Conservation (phyloP, 2,797 vertebrate genomes). For the Scyliorhinus canicula region DNA sequence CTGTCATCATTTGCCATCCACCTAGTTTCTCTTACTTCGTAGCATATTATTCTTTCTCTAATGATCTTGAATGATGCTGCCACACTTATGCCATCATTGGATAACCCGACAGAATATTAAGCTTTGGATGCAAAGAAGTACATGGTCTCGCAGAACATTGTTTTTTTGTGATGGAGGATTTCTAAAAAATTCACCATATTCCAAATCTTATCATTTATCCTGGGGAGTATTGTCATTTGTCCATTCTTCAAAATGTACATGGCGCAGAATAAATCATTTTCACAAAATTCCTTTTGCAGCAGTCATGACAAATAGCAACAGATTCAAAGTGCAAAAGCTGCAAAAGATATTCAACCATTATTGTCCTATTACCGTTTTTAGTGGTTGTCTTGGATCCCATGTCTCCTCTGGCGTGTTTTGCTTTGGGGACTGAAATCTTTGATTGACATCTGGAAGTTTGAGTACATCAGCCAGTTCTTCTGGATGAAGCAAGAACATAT, state of each 20-base stretch:
- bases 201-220: neutral
- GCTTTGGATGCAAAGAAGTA: neutral
- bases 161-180: neutral
- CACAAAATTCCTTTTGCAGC: neutral
- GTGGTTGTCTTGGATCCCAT: neutral
- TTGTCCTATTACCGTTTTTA: neutral
- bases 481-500: neutral
- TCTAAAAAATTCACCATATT: neutral
- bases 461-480: neutral
- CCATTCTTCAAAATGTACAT: neutral
- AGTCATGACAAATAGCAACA: neutral
- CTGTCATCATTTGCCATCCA: neutral
- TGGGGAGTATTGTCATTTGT: neutral
- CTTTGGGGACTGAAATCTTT: neutral
- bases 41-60: too few relatives aligned
- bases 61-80: neutral
- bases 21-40: neutral
- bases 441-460: conserved; percentile 10
- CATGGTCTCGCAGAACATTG: neutral
- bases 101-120: neutral
- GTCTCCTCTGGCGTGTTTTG: neutral
- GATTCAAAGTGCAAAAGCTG: neutral
- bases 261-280: neutral
- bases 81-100: neutral
- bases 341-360: neutral